Evolutionary conservation across 2,797 vertebrate genomes (phyloP), one percentile per base, ranked within the genome.

Genomic region (Arctocebus calabarensis): DNA sequence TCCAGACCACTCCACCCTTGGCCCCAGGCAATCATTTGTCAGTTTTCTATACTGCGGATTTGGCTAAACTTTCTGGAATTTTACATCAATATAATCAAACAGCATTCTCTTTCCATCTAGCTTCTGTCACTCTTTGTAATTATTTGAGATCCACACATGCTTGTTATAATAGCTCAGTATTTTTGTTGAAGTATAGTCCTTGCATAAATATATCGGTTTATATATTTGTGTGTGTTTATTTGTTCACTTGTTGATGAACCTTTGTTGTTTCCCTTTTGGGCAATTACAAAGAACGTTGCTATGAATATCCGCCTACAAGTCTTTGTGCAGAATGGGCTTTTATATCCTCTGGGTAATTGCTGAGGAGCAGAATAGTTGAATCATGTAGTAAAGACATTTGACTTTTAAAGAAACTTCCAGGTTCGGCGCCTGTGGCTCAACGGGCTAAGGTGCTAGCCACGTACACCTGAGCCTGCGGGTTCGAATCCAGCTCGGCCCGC

Each of bases 1-100:
- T n/a, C 4, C 12, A 59, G 43, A 32, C 20, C 0, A 29, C 4
- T 12, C 12, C 0, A n/a, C 1, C 7, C 7, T 84, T 9, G 7
- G 59, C 10, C 32, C 32, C 61, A n/a, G n/a, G 11, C 7, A 34
- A 87, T 75, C 16, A 68, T 19, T 71, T 52, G 7, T 16, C 52
- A 75, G 9, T 9, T 59, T 93, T 83, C 13, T 55, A 19, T 59
- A 11, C 19, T 59, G 12, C 23, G 29, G 43, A 32, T 86, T 86
- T 10, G 5, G 83, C 86, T 62, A 75, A 32, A 77, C 20, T 84
- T 68, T 78, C 40, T 78, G 40, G 29, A 84, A 59, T 57, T 91
- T 89, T 89, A 34, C 9, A 29, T 61, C 40, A 93, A 45, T 78
- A 2, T 1, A 86, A 19, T 40, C 5, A 73, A 78, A 73, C 1